phyloP scores from a whole-genome alignment of 2,113 vertebrate species.

The Ptilorrhoa leucosticta region DNA sequence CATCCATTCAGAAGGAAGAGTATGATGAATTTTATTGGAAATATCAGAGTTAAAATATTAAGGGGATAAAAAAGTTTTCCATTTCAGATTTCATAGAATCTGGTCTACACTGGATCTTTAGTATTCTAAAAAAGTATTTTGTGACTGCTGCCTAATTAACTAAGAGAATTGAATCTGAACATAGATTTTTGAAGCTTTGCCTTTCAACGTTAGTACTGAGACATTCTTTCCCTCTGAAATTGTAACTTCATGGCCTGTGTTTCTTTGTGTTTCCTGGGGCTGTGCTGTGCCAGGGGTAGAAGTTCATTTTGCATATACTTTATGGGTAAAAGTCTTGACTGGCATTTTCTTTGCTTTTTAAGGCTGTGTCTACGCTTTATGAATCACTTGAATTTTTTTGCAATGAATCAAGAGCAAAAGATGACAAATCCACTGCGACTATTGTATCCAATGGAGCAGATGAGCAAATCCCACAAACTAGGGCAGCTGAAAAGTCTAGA shows the following conservation, averaged over 20 bases:
- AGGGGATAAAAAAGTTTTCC: background rate
- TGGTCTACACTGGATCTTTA: background rate
- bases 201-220: background rate
- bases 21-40: background rate
- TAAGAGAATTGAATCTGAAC: background rate
- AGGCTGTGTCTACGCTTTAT: conserved; percentile 58
- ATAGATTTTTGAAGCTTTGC: background rate
- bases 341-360: conserved; percentile 25
- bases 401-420: conserved; percentile 13
- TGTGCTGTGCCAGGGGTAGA: background rate
- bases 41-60: background rate
- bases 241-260: fast-evolving
- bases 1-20: background rate
- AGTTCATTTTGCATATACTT: background rate
- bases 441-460: background rate
- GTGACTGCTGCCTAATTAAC: background rate
- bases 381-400: conserved; percentile 33
- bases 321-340: background rate
- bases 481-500: background rate
- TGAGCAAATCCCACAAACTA: background rate
- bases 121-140: background rate
- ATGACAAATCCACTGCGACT: background rate
- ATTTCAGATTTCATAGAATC: background rate
- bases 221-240: background rate
- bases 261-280: background rate